These are phyloP conservation scores for Pristionchus exspectatus DNA, from an alignment of 2,888 invertebrate genomes.

Conservation along the genomic window DNA sequence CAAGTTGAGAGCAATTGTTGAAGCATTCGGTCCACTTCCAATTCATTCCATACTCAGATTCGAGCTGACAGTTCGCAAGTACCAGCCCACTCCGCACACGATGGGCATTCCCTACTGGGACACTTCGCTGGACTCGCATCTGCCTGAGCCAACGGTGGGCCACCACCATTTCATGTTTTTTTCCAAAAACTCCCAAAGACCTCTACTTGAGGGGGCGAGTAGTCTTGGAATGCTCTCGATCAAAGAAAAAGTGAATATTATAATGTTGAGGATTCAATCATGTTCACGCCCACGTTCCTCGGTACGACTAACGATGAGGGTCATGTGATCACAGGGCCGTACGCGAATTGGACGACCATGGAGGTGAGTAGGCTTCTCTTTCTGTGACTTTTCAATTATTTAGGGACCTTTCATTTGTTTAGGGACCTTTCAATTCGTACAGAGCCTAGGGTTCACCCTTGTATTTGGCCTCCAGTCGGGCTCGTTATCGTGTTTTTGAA, in stretches of 20 bases:
- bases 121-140: constrained; percentile 77
- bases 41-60: constrained; percentile 58
- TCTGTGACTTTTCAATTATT: no score
- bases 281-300: constrained; percentile 78
- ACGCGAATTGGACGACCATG: constrained; percentile 78
- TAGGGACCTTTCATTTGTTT: no score
- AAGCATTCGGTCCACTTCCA: no score
- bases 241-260: no score
- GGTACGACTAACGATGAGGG: constrained; percentile 77
- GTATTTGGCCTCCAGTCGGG: no score
- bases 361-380: constrained; percentile 70
- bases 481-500: no score
- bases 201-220: no score
- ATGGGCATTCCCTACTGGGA: constrained; percentile 80
- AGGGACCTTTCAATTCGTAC: no score
- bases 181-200: no score
- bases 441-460: no score
- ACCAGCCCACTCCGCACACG: constrained; percentile 69
- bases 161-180: no score
- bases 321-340: constrained; percentile 78
- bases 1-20: background rate
- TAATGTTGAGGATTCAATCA: constrained; percentile 76
- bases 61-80: constrained; percentile 69
- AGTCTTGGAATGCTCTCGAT: no score
- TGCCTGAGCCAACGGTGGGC: constrained; percentile 75